Base-by-base conservation (phyloP, 1,140 invertebrate species). In the Cydia amplana region DNA sequence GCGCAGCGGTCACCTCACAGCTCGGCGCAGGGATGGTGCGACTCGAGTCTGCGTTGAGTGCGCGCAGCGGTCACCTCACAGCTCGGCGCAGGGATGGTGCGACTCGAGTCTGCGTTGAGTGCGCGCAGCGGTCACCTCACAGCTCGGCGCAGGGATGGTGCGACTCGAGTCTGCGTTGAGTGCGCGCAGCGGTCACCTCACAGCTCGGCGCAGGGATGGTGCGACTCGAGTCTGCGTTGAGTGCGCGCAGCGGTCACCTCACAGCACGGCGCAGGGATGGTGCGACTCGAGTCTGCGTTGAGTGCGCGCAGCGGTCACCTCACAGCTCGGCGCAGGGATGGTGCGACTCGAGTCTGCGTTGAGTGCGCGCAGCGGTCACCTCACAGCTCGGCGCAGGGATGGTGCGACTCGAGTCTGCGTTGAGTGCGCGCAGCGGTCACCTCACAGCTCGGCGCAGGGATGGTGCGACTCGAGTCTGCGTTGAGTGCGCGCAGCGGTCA, bases 401-500 rank as follows among this genome's bases (percentile, higher is more conserved):
- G 73, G 12, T n/a, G n/a, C n/a, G n/a, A n/a, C n/a, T n/a, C n/a
- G n/a, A n/a, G n/a, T n/a, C n/a, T n/a, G n/a, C n/a, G n/a, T n/a
- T n/a, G n/a, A n/a, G n/a, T n/a, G n/a, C n/a, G 74, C 18, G 28
- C 5, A 49, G 18, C 76, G 77, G 73, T 86, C n/a, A n/a, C n/a
- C n/a, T n/a, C 78, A 87, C 77, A 87, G 85, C 79, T 88, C 64
- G 80, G 73, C 78, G 86, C 87, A 89, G 79, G 82, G 74, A n/a
- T 23, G 73, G 12, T n/a, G n/a, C n/a, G n/a, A n/a, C n/a, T n/a
- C n/a, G n/a, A n/a, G n/a, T n/a, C n/a, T n/a, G n/a, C n/a, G n/a
- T n/a, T n/a, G n/a, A n/a, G n/a, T n/a, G n/a, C n/a, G 74, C 18
- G 28, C 5, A 49, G 18, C 76, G 77, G 73, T 86, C n/a, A n/a